Percentiles rank a stretch among this genome's conserved stretches.
Evolutionary conservation across 2,113 vertebrate genomes (phyloP).

Genomic region (Marmota monax): DNA sequence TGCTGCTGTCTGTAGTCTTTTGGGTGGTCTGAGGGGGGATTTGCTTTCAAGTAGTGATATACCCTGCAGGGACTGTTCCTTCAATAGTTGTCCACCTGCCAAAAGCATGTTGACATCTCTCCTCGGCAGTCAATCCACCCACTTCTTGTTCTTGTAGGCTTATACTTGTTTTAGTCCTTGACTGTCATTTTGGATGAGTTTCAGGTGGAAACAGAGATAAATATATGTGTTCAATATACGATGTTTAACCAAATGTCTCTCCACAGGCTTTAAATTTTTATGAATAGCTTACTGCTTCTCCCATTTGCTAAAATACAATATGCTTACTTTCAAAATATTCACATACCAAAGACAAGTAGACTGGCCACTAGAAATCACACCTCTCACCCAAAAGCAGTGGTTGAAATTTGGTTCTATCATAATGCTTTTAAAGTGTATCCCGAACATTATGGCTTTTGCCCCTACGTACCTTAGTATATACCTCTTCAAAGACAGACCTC

Average conservation of each 20-base stretch:
- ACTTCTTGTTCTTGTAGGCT: not conserved
- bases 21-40: not conserved
- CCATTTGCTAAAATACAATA: not conserved
- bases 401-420: not conserved
- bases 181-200: conserved; percentile 58
- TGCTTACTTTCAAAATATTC: conserved; percentile 32
- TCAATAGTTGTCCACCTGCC: not conserved
- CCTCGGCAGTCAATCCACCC: fast-evolving
- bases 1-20: not conserved
- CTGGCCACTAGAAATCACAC: not conserved
- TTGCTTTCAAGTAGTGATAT: not conserved
- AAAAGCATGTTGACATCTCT: not conserved
- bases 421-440: not conserved
- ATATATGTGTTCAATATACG: not conserved
- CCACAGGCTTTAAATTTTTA: conserved; percentile 20
- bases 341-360: not conserved
- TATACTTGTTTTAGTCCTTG: not conserved
- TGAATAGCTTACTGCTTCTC: conserved; percentile 21
- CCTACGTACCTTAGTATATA: not conserved
- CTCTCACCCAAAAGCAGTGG: not conserved
- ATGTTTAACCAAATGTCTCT: conserved; percentile 42
- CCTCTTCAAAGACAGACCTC: not conserved
- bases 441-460: not conserved
- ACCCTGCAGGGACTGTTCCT: not conserved
- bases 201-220: conserved; percentile 50